Base-by-base conservation (phyloP, 1,140 invertebrate species). In the Streblospio benedicti region DNA sequence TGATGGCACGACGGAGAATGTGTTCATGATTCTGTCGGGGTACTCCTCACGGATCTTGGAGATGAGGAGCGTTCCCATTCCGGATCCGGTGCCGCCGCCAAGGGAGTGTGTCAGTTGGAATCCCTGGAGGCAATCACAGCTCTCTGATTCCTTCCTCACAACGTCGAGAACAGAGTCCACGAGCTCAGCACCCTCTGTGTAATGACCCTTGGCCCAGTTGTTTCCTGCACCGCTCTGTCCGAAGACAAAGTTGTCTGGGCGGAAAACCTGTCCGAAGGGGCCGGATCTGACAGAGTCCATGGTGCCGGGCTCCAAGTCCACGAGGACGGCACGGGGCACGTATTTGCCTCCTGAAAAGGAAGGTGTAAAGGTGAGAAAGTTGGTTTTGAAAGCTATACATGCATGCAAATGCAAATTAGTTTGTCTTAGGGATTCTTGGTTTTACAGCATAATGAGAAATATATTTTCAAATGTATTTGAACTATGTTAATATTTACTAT, bases 151-250 rank as follows among this genome's bases (percentile, higher is more conserved):
- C 57, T 74, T 74, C n/a, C 73, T 60, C 4, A 76, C 67, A 25
- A 75, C 69, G 57, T 75, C 73, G 4, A 75, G 56, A 14, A 75
- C 73, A 23, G 67, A 65, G 62, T 75, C 73, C 9, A 75, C 72
- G 16, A 75, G 56, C 57, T 75, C 69, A 31, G 72, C 68, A 27
- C 91, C 91, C 78, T 93, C 91, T 52, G 91, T 93, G 81, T 94
- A 94, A 70, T 91, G 89, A 51, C 89, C 89, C 75, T 91, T 92
- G 25, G 90, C 90, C 85, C 89, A 90, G 79, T 91, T 91, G 75
- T 91, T 90, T 2, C 87, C 87, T 28, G 81, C 80, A 72, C 85
- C 86, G 9, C 88, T 90, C 52, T 91, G 89, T 30, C 57, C 60
- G 27, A 74, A 76, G 0, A 76, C 70, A 50, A 70, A 76, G 64